Evolutionary conservation across 2,797 vertebrate genomes (phyloP).

Genomic region (Oreochromis grahami): DNA sequence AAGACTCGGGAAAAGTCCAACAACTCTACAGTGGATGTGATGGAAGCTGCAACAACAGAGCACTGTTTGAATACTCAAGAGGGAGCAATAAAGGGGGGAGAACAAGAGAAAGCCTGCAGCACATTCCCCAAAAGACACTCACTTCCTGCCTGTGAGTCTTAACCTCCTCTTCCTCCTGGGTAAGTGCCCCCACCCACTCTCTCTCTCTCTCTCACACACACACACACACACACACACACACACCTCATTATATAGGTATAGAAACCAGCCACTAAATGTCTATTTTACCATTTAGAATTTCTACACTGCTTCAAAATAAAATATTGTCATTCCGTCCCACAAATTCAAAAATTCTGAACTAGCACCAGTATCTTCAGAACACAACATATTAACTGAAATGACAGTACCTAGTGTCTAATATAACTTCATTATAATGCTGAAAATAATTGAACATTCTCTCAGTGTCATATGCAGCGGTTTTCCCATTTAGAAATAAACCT

Average conservation of each 20-base stretch:
- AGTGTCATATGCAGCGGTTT: not conserved
- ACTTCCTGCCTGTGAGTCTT: slow-evolving; percentile 75
- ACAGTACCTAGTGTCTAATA: not conserved
- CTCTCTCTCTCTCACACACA: slow-evolving; percentile 31
- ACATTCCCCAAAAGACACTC: slow-evolving; percentile 72
- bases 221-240: slow-evolving; percentile 21
- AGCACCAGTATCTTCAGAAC: not conserved
- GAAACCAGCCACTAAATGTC: not conserved
- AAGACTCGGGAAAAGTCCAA: slow-evolving; percentile 35
- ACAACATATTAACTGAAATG: not conserved
- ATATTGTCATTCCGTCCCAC: not conserved
- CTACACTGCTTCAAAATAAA: not conserved
- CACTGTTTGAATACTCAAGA: slow-evolving; percentile 53
- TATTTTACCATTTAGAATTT: not conserved
- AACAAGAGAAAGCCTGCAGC: slow-evolving; percentile 52
- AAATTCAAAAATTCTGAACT: not conserved
- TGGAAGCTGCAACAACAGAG: slow-evolving; percentile 62
- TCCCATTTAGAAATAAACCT: slow-evolving; percentile 11
- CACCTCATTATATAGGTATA: slow-evolving; percentile 6
- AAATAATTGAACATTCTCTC: not conserved
- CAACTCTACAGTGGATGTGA: slow-evolving; percentile 27
- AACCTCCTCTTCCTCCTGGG: too few relatives aligned
- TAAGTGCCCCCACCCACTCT: not conserved
- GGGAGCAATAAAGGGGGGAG: slow-evolving; percentile 31
- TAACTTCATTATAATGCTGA: not conserved